A percentile compares a stretch with the other conserved stretches of the same genome.
Conservation (phyloP, 2,113 vertebrate species). For the Vidua chalybeata region DNA sequence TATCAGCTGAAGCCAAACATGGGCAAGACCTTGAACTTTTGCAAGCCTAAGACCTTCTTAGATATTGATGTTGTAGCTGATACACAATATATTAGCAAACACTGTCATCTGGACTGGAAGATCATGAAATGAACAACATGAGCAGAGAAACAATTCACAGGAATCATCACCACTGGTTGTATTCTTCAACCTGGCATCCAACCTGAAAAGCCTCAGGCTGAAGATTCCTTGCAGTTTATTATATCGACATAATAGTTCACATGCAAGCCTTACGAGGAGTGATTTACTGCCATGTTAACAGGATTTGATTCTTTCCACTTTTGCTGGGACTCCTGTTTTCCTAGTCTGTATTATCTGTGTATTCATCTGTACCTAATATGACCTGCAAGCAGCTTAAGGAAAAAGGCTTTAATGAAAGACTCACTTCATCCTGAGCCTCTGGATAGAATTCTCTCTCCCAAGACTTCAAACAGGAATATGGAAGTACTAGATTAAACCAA, state of each 20-base stretch:
- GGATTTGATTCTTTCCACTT: background rate
- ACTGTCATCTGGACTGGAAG: background rate
- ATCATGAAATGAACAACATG: background rate
- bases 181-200: background rate
- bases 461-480: background rate
- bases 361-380: background rate
- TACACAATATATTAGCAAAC: background rate
- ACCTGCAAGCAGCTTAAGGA: background rate
- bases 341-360: background rate
- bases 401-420: background rate
- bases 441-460: background rate
- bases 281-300: background rate
- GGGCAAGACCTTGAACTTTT: background rate
- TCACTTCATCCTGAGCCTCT: background rate
- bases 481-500: background rate
- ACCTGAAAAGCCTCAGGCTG: background rate
- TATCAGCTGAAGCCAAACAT: background rate
- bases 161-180: background rate
- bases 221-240: background rate
- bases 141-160: background rate
- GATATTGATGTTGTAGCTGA: fast-evolving
- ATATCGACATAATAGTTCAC: background rate
- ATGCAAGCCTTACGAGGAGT: background rate
- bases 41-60: background rate
- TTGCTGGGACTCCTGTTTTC: background rate